phyloP scores from a whole-genome alignment of 2,113 vertebrate genomes.

The Ictalurus punctatus region DNA sequence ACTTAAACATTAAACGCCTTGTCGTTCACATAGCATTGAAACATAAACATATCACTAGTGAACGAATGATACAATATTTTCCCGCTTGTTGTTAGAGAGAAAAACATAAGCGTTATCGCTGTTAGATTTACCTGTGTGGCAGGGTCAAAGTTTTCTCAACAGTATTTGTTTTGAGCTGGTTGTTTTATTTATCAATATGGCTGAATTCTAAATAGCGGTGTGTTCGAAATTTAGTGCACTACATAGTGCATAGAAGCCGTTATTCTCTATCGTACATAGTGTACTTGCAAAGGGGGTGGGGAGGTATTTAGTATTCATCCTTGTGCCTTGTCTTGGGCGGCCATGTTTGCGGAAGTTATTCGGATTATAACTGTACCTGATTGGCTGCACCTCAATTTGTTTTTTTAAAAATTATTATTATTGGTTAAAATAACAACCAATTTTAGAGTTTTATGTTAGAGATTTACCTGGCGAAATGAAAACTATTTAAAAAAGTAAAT shows the following conservation, averaged over 20 bases:
- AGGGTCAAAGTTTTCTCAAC: constrained; percentile 1
- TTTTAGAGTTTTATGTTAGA: neutral
- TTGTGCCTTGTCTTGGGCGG: neutral
- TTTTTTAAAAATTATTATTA: neutral
- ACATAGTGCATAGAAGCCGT: neutral
- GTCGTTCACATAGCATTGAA: neutral
- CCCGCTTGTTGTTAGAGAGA: neutral
- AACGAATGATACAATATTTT: neutral
- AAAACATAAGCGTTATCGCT: neutral
- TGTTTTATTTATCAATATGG: neutral
- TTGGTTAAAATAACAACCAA: neutral
- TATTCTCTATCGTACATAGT: neutral
- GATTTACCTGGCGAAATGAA: neutral
- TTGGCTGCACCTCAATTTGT: neutral
- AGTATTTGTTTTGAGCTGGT: too few species aligned
- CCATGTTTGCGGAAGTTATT: constrained; percentile 33
- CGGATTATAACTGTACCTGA: neutral
- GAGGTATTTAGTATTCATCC: neutral
- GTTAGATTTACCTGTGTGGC: neutral
- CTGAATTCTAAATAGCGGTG: neutral
- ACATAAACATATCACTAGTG: neutral
- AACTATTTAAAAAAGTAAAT: neutral
- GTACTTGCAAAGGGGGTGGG: neutral
- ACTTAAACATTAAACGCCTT: neutral
- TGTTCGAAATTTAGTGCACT: neutral